phyloP scores from a whole-genome alignment of 1,140 invertebrate species.

The Drosophila sturtevanti region DNA sequence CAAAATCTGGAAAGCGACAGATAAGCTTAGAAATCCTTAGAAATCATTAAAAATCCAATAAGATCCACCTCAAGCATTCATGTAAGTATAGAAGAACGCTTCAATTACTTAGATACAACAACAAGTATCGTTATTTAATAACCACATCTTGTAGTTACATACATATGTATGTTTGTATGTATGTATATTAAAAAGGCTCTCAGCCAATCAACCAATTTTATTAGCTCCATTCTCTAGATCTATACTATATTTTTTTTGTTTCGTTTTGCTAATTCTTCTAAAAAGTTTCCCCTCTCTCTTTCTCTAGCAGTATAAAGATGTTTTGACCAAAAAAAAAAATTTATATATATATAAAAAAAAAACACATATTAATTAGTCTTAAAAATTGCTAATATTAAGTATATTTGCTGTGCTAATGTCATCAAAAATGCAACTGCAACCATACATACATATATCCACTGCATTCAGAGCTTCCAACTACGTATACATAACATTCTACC shows the following conservation, averaged over 20 bases:
- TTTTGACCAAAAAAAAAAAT: conserved; percentile 14
- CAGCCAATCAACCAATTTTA: conserved; percentile 23
- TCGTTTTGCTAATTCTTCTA: conserved; percentile 42
- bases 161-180: too few species aligned
- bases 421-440: conserved; percentile 62
- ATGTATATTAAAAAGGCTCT: not conserved
- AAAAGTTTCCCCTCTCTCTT: conserved; percentile 30
- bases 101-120: not conserved
- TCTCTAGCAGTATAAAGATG: conserved; percentile 67
- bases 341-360: conserved; percentile 21
- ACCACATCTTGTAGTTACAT: too few species aligned
- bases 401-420: conserved; percentile 47
- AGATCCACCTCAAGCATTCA: too few species aligned
- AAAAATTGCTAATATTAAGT: conserved; percentile 70
- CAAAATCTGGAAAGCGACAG: too few species aligned
- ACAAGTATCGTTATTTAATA: not conserved
- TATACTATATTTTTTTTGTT: too few species aligned
- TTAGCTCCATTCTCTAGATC: conserved; percentile 42
- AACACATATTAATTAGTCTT: conserved; percentile 69
- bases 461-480: conserved; percentile 47
- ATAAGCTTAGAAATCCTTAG: too few species aligned
- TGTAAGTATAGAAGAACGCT: too few species aligned
- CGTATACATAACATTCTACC: conserved; percentile 67
- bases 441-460: conserved; percentile 62
- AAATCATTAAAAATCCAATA: too few species aligned